phyloP scores from a whole-genome alignment of 2,113 vertebrate genomes.

The Dryoscopus gambensis region DNA sequence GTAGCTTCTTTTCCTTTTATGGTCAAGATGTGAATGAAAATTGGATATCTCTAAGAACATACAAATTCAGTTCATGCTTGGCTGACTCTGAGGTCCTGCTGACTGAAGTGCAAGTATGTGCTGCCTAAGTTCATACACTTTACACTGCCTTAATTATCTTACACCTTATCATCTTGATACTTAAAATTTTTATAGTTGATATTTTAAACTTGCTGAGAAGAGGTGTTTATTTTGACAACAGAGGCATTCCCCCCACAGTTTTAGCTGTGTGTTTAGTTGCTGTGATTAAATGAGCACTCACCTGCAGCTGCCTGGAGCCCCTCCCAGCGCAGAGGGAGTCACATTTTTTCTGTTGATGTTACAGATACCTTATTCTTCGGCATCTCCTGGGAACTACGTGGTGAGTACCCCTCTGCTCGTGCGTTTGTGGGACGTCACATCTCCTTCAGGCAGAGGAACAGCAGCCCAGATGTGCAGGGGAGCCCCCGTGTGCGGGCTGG shows the following conservation, averaged over 20 bases:
- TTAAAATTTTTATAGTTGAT: fast-evolving
- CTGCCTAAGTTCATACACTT: neutral
- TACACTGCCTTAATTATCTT: neutral
- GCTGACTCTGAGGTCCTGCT: neutral
- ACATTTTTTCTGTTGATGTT: slow-evolving; percentile 62
- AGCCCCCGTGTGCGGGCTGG: slow-evolving; percentile 58
- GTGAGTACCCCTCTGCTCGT: slow-evolving; percentile 77
- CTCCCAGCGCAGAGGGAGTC: neutral
- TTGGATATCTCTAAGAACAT: neutral
- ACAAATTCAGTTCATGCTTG: neutral
- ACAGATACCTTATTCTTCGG: slow-evolving; percentile 95
- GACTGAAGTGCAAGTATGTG: neutral
- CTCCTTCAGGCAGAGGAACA: slow-evolving; percentile 51
- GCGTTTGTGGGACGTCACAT: neutral
- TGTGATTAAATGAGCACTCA: neutral
- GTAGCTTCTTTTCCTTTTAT: neutral
- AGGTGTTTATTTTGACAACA: neutral
- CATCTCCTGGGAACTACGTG: slow-evolving; percentile 97
- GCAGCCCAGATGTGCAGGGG: slow-evolving; percentile 69
- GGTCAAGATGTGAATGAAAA: neutral
- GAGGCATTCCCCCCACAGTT: neutral
- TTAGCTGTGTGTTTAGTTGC: neutral
- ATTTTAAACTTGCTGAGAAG: neutral
- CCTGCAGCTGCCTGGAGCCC: neutral
- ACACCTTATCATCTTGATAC: neutral